A percentile compares a stretch with the other conserved stretches of the same genome.
phyloP scores from a whole-genome alignment of 2,888 invertebrate genomes.

The Oxyscelio sp. region DNA sequence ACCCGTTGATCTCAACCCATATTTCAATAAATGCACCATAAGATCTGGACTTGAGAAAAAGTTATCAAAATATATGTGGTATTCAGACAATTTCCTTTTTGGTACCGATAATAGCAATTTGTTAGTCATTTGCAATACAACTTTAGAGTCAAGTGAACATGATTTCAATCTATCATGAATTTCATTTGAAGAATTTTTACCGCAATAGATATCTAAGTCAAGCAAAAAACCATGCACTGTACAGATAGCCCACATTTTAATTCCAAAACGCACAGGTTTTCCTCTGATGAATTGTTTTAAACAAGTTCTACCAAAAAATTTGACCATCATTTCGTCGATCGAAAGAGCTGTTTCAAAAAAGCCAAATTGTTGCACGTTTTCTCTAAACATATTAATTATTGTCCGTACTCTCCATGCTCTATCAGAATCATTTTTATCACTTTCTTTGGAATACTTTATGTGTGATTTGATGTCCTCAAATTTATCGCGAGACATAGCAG shows the following conservation, averaged over 20 bases:
- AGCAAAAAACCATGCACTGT: constrained; percentile 65
- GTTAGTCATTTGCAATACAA: constrained; percentile 25
- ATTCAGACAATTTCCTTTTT: neutral
- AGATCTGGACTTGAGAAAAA: neutral
- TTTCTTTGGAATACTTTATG: constrained; percentile 55
- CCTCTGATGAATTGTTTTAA: constrained; percentile 73
- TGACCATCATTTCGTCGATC: constrained; percentile 69
- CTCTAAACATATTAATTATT: constrained; percentile 57
- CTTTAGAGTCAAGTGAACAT: constrained; percentile 10
- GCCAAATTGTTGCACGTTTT: constrained; percentile 59
- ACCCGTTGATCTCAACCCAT: constrained; percentile 46
- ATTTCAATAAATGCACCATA: neutral
- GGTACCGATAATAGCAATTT: constrained; percentile 5
- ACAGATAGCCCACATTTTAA: constrained; percentile 73
- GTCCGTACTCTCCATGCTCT: constrained; percentile 58
- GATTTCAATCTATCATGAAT: constrained; percentile 22
- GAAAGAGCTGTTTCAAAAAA: constrained; percentile 66
- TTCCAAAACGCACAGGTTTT: constrained; percentile 69
- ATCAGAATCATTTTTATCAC: constrained; percentile 51
- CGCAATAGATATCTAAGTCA: constrained; percentile 67
- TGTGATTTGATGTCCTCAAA: constrained; percentile 66
- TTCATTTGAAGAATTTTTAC: constrained; percentile 52
- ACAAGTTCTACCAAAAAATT: constrained; percentile 57
- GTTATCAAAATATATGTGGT: neutral
- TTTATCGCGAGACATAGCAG: constrained; percentile 53